These are phyloP conservation scores for Sebastes oblongus DNA, from an alignment of 2,797 vertebrate genomes.

Conservation along the genomic window DNA sequence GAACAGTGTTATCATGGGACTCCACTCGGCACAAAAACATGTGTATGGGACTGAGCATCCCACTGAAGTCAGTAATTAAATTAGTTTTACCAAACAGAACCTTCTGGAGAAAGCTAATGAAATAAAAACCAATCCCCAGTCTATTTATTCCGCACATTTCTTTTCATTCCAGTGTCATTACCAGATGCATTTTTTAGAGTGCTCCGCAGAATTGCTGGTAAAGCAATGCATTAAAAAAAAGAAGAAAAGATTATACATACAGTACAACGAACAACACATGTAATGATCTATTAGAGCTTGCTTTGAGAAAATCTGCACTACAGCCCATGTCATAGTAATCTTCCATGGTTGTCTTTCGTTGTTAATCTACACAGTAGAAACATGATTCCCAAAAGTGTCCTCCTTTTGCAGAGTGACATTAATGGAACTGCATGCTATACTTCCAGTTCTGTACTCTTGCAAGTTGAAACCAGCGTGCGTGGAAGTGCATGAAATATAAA, in stretches of 20 bases:
- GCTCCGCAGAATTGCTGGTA: background rate
- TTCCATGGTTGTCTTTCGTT: background rate
- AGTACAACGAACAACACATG: background rate
- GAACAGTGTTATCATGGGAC: background rate
- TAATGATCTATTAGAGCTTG: background rate
- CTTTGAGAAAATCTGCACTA: background rate
- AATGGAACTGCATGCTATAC: background rate
- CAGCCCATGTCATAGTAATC: background rate
- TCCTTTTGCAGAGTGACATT: background rate
- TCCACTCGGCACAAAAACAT: constrained; percentile 1
- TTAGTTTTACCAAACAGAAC: constrained; percentile 32
- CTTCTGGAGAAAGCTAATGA: constrained; percentile 35
- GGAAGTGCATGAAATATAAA: background rate
- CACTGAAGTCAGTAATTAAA: constrained; percentile 27
- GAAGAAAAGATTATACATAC: background rate
- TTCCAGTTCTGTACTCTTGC: background rate
- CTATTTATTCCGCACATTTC: constrained; percentile 5
- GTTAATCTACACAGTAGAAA: background rate
- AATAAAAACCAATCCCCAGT: constrained; percentile 34
- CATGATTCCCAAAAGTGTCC: background rate
- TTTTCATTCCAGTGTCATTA: constrained; percentile 12
- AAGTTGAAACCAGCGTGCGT: background rate
- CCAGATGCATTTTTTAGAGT: background rate
- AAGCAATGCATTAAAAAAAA: background rate
- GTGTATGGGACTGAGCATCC: constrained; percentile 16